Conservation (phyloP, 2,888 invertebrate species). For the Idaea straminata region DNA sequence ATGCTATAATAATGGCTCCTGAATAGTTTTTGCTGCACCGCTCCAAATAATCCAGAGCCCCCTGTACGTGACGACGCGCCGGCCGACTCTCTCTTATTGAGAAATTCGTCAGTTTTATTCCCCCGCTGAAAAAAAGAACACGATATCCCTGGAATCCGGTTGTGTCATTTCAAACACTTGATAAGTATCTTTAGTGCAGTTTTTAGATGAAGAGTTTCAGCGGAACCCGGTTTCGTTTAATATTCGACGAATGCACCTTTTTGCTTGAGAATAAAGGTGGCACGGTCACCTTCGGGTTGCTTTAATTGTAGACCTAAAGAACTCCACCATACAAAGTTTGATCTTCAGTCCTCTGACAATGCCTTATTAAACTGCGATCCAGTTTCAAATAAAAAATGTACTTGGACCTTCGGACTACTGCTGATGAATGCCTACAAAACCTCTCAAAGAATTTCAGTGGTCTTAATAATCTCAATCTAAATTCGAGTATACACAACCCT, state of each 20-base stretch:
- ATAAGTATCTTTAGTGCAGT: conserved; percentile 72
- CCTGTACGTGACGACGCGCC: conserved; percentile 73
- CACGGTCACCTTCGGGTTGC: conserved; percentile 74
- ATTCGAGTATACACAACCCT: conserved; percentile 20
- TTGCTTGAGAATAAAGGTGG: conserved; percentile 59
- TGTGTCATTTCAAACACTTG: conserved; percentile 81
- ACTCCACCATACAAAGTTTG: conserved; percentile 54
- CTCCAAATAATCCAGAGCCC: conserved; percentile 72
- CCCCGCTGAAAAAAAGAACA: conserved; percentile 58
- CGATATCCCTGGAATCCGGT: conserved; percentile 70
- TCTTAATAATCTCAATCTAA: conserved; percentile 19
- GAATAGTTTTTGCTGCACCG: conserved; percentile 79
- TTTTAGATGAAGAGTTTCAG: conserved; percentile 72
- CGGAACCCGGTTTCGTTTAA: conserved; percentile 65
- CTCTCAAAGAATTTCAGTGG: conserved; percentile 11
- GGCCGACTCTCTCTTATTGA: conserved; percentile 79
- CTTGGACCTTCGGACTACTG: conserved; percentile 16
- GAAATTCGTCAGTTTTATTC: conserved; percentile 80
- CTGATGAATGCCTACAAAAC: conserved; percentile 27
- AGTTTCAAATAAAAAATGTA: conserved; percentile 37
- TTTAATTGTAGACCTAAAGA: conserved; percentile 75
- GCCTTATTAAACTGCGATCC: conserved; percentile 54
- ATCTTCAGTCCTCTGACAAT: conserved; percentile 44
- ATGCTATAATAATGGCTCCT: conserved; percentile 79
- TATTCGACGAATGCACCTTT: conserved; percentile 72